Evolutionary conservation across 2,797 vertebrate species (phyloP).

Genomic region (Gastrophryne carolinensis): DNA sequence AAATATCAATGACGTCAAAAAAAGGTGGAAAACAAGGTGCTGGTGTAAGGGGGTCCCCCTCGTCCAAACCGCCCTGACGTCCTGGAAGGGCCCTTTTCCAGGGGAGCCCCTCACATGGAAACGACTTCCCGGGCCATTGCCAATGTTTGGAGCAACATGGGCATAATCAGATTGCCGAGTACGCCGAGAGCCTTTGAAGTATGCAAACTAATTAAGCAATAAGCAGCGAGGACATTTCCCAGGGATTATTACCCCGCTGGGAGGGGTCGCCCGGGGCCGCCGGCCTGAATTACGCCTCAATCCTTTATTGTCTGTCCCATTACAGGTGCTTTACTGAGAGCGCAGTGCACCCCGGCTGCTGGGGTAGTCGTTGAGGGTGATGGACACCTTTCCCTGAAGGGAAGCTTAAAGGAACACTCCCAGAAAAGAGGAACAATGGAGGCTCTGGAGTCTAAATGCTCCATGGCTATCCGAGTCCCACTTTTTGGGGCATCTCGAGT

Average conservation of each 20-base stretch:
- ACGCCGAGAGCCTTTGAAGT: conserved; percentile 40
- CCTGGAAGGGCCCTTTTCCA: conserved; percentile 62
- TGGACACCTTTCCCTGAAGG: no score
- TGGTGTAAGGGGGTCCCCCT: not conserved
- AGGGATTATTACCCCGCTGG: conserved; percentile 33
- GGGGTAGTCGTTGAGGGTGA: no score
- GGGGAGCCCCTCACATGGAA: conserved; percentile 63
- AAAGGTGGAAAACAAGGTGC: not conserved
- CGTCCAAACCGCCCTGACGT: conserved; percentile 29
- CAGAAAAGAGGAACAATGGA: not conserved
- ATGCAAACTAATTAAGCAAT: conserved; percentile 49
- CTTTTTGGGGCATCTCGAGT: no score
- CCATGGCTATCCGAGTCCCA: no score
- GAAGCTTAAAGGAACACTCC: not conserved
- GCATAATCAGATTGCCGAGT: conserved; percentile 41
- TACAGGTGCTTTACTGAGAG: not conserved
- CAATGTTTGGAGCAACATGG: conserved; percentile 11
- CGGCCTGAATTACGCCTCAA: conserved; percentile 8
- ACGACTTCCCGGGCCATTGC: conserved; percentile 52
- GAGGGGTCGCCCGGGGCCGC: conserved; percentile 30
- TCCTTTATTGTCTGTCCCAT: conserved; percentile 25
- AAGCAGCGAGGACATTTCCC: conserved; percentile 35
- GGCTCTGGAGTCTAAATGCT: no score
- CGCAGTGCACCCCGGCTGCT: no score
- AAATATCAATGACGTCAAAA: not conserved